Evolutionary conservation across 1,140 invertebrate genomes (phyloP).

Genomic region (Camponotus floridanus): DNA sequence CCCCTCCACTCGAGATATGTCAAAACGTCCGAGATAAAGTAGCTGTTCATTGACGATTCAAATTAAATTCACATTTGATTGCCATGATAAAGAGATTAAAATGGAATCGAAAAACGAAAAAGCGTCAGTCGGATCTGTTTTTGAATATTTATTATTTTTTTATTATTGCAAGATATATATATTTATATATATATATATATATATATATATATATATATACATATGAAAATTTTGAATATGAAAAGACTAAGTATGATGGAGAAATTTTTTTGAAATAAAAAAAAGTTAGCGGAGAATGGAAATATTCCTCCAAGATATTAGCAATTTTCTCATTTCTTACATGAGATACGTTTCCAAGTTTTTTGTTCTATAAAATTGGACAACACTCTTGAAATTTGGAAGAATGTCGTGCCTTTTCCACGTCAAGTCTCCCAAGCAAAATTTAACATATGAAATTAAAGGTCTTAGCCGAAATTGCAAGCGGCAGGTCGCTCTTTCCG

Average conservation of each 20-base stretch:
- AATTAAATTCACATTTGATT: conserved; percentile 35
- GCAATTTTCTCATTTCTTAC: conserved; percentile 2
- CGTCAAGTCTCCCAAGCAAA: not conserved
- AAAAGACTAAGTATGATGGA: not conserved
- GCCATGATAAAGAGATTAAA: conserved; percentile 12
- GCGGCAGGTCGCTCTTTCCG: conserved; percentile 17
- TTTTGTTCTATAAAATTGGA: not conserved
- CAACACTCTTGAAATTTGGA: not conserved
- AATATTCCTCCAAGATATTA: not conserved
- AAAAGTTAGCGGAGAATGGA: not conserved
- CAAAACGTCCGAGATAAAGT: not conserved
- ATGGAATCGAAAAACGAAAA: conserved; percentile 3
- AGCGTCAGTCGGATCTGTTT: conserved; percentile 25
- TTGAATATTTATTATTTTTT: not conserved
- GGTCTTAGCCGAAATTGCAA: conserved; percentile 5
- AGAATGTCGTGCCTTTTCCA: not conserved
- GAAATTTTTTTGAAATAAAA: not conserved
- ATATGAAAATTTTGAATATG: not conserved
- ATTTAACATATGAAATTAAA: not conserved
- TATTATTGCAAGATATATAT: conserved; percentile 9
- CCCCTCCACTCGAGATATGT: not conserved
- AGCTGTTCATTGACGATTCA: conserved; percentile 24
- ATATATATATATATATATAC: too few species aligned
- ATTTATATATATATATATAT: too few species aligned
- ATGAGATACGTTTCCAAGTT: not conserved